These are phyloP conservation scores for Tautogolabrus adspersus DNA, from an alignment of 2,113 vertebrate genomes.

Conservation along the genomic window DNA sequence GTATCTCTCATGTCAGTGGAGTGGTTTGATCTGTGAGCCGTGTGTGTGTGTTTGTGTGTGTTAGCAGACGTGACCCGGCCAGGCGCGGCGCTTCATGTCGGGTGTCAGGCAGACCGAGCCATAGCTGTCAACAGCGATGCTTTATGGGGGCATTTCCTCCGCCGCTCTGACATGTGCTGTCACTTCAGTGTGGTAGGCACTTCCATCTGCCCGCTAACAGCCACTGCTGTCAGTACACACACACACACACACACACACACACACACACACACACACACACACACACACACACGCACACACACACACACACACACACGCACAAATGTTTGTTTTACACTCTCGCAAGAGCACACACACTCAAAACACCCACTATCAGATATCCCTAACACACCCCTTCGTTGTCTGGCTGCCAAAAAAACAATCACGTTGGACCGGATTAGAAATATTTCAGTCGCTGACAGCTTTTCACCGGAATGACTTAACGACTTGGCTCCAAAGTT, in stretches of 20 bases:
- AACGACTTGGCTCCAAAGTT: slow-evolving; percentile 37
- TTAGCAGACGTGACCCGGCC: slow-evolving; percentile 41
- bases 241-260: too few species aligned
- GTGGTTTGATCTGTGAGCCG: slow-evolving; percentile 28
- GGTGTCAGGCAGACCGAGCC: slow-evolving; percentile 42
- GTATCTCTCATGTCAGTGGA: slow-evolving; percentile 26
- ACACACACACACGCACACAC: slow-evolving; percentile 14
- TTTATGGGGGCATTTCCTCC: slow-evolving; percentile 79
- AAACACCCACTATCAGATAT: slow-evolving; percentile 22
- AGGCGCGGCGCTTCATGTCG: slow-evolving; percentile 30
- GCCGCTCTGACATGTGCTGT: slow-evolving; percentile 80
- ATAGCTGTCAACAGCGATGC: slow-evolving; percentile 81
- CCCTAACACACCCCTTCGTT: slow-evolving; percentile 4
- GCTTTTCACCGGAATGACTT: slow-evolving; percentile 45
- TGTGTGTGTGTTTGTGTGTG: slow-evolving; percentile 46
- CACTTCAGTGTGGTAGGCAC: slow-evolving; percentile 78
- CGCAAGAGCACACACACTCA: neutral
- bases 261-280: too few species aligned
- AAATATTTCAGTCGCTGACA: slow-evolving; percentile 47
- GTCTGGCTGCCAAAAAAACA: slow-evolving; percentile 45
- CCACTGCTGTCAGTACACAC: slow-evolving; percentile 66
- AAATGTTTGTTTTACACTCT: slow-evolving; percentile 1
- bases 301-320: too few species aligned
- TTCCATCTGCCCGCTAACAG: slow-evolving; percentile 76
- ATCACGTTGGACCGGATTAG: slow-evolving; percentile 54